Percentiles rank a stretch among this genome's conserved stretches.
phyloP scores from a whole-genome alignment of 37 sponge, comb jelly and placozoan genomes.

The Beroe forskalii region DNA sequence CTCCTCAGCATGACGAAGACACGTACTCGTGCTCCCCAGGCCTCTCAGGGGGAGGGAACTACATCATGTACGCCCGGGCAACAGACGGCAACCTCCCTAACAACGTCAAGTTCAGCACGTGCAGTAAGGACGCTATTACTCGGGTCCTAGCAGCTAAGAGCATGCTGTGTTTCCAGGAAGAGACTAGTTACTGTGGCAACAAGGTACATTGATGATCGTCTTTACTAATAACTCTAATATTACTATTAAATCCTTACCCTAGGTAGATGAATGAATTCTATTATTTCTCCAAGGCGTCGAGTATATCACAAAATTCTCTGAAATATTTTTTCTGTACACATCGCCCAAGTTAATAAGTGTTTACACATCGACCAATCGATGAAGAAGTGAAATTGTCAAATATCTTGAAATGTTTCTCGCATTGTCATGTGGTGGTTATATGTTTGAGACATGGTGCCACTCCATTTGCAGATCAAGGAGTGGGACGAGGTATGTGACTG shows the following conservation, averaged over 20 bases:
- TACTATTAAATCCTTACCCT: no score
- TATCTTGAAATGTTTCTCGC: no score
- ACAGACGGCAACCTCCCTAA: constrained; percentile 76
- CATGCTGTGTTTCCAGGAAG: constrained; percentile 16
- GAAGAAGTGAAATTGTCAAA: no score
- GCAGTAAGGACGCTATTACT: constrained; percentile 69
- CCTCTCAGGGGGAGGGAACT: constrained; percentile 69
- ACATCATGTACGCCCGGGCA: constrained; percentile 87
- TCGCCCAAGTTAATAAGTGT: no score
- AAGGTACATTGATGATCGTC: constrained; percentile 36
- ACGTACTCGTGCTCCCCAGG: constrained; percentile 41
- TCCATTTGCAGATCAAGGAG: constrained; percentile 62
- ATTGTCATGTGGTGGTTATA: no score
- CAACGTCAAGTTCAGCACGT: constrained; percentile 82
- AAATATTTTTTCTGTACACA: no score
- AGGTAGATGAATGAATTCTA: no score
- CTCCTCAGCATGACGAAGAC: constrained; percentile 44
- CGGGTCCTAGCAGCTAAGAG: constrained; percentile 10
- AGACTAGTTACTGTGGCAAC: constrained; percentile 50
- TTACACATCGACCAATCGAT: no score
- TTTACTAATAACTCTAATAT: no score
- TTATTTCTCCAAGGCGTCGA: no score
- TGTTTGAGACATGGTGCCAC: no score
- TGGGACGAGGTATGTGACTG: constrained; percentile 63
- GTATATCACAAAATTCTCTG: no score